Base-by-base conservation (phyloP, 2,113 vertebrate genomes). In the Bostrychus sinensis region DNA sequence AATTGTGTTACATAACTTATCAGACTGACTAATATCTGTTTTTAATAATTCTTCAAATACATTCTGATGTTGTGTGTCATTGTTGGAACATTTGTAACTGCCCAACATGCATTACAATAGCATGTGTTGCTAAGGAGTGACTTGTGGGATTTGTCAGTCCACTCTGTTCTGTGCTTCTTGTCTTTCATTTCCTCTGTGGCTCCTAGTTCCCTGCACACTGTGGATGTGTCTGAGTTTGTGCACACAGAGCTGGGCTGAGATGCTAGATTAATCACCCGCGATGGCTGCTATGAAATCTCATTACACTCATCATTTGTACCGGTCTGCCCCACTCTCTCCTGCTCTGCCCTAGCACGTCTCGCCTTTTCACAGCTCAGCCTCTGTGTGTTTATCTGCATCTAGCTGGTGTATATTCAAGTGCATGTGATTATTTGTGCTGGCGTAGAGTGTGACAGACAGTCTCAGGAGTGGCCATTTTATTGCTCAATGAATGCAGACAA, bases 281-380 rank as follows among this genome's bases (percentile, higher is more conserved):
- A 90, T 88, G 85, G 91, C 87, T 89, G 87, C 86, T 88, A 90
- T 90, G 84, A 93, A 92, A 92, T 92, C 88, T 92, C 86, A 92
- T 93, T 92, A 91, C 66, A 68, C 80, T 89, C 85, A 85, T 91
- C 91, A 86, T 92, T 91, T 91, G 89, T 88, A 86, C 77, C 69
- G 69, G 89, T 82, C 86, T 69, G 77, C 80, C 81, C 69, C 37
- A 62, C 71, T 85, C 81, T 73, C 66, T 64, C 71, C 59, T 41
- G 55, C 66, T 71, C 62, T 60, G 60, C 62, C 60, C 42, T 43
- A 51, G 56, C 60, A 42, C 62, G 51, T 42, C 71, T 69, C 32
- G 26, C 36, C 57, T 70, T 75, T 69, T 78, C 70, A 60, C 43
- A 14, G 46, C 73, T 74, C 68, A 5, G 66, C 46, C 68, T 70